Conservation (phyloP, 2,113 vertebrate genomes). For the Scalopus aquaticus region DNA sequence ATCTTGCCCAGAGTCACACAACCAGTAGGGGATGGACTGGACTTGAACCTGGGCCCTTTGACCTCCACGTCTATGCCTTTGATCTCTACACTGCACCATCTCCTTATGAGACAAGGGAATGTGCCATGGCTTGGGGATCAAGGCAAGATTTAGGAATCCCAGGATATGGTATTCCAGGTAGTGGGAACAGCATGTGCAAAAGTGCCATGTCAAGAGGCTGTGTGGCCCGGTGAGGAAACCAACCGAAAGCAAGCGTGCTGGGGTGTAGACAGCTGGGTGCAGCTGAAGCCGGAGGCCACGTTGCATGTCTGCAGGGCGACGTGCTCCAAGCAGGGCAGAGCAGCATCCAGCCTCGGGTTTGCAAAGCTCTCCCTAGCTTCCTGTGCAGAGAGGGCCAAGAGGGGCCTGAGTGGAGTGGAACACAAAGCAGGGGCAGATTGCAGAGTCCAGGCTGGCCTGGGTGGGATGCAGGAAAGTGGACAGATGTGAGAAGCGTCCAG, state of each 20-base stretch:
- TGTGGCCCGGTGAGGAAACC: accelerated
- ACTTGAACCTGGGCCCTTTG: not conserved
- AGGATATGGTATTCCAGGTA: not conserved
- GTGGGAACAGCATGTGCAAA: not conserved
- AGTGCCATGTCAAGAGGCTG: accelerated
- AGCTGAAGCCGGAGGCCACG: not conserved
- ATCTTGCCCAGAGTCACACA: not conserved
- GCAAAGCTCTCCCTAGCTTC: not conserved
- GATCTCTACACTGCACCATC: accelerated
- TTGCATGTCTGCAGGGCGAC: accelerated
- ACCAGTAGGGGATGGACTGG: not conserved
- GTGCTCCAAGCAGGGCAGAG: not conserved
- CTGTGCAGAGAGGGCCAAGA: no score
- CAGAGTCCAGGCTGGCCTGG: accelerated
- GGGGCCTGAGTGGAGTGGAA: not conserved
- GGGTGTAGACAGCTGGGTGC: not conserved
- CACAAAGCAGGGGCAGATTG: accelerated
- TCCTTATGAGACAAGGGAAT: not conserved
- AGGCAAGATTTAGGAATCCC: not conserved
- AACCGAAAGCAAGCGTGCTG: not conserved
- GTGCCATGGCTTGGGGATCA: not conserved
- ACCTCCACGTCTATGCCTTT: not conserved
- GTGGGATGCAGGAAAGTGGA: not conserved
- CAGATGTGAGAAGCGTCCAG: not conserved
- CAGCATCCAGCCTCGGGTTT: not conserved